A percentile compares a stretch with the other conserved stretches of the same genome.
Conservation (phyloP, 2,888 invertebrate species). For the Lochmaea capreae region DNA sequence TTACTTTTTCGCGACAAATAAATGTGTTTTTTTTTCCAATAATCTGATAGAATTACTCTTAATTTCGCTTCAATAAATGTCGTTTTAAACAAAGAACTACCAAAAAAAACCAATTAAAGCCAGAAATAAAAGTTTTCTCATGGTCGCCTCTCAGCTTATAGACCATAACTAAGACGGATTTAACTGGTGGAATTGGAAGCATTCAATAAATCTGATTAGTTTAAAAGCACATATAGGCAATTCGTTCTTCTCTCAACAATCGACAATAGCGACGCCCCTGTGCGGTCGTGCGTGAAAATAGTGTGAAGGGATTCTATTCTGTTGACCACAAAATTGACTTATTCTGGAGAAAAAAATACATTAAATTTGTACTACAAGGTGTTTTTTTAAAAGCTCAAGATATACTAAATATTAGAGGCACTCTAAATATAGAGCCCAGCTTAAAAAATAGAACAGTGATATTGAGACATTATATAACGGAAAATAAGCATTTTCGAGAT, state of each 20-base stretch:
- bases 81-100: not conserved
- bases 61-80: not conserved
- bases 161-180: constrained; percentile 53
- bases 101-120: constrained; percentile 36
- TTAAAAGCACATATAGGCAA: constrained; percentile 48
- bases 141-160: constrained; percentile 36
- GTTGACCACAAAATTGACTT: constrained; percentile 58
- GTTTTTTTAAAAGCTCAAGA: too few relatives aligned
- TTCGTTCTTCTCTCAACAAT: constrained; percentile 39
- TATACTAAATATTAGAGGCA: too few relatives aligned
- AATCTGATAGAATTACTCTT: too few relatives aligned
- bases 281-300: constrained; percentile 55
- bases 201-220: constrained; percentile 55
- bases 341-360: constrained; percentile 29
- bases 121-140: constrained; percentile 40
- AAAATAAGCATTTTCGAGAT: too few relatives aligned
- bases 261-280: constrained; percentile 41
- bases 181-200: constrained; percentile 50
- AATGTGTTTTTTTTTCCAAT: too few relatives aligned
- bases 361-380: not conserved
- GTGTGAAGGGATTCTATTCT: constrained; percentile 54
- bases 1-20: too few relatives aligned
- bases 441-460: too few relatives aligned
- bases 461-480: too few relatives aligned
- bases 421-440: too few relatives aligned